Evolutionary conservation across 1,140 invertebrate species (phyloP), one percentile per base, ranked within the genome.

Genomic region (Scaptomyza pallida): DNA sequence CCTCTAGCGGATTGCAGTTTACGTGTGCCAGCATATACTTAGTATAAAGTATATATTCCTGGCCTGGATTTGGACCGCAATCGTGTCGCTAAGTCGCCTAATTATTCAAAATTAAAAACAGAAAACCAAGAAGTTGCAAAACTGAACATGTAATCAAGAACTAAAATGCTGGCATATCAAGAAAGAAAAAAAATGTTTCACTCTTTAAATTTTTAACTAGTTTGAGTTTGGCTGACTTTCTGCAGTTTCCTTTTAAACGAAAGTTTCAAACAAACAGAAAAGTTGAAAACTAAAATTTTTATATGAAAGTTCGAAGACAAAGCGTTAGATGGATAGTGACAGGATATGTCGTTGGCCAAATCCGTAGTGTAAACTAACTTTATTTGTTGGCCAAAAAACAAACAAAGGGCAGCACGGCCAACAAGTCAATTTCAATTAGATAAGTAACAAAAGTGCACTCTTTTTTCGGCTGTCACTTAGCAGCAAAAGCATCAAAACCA

Each of bases 101-200:
- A 51, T 52, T 61, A 35, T 44, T 8, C 47, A 4, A 50, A 68
- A 50, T 60, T 50, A 35, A 41, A 23, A 30, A n/a, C n/a, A n/a
- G n/a, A n/a, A n/a, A n/a, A n/a, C n/a, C n/a, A 30, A 30, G 1
- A 30, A 30, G 2, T 30, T 2, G n/a, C n/a, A 1, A 26, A 26
- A 26, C 37, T 21, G 35, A 15, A 43, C 35, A 50, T 51, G 56
- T 10, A 50, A 33, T 33, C 13, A 12, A 15, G 23, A 43, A 19
- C 26, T 51, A 17, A 10, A 12, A 21, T 26, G 23, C 23, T 26
- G 26, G 26, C 2, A 2, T 30, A 30, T 9, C 26, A 30, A 8
- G 8, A 8, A n/a, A n/a, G n/a, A n/a, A n/a, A n/a, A n/a, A n/a
- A 6, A 9, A 9, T 30, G 26, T 30, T 9, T 30, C 6, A 9